Base-by-base conservation (phyloP, 2,797 vertebrate genomes). In the Cottoperca gobio region DNA sequence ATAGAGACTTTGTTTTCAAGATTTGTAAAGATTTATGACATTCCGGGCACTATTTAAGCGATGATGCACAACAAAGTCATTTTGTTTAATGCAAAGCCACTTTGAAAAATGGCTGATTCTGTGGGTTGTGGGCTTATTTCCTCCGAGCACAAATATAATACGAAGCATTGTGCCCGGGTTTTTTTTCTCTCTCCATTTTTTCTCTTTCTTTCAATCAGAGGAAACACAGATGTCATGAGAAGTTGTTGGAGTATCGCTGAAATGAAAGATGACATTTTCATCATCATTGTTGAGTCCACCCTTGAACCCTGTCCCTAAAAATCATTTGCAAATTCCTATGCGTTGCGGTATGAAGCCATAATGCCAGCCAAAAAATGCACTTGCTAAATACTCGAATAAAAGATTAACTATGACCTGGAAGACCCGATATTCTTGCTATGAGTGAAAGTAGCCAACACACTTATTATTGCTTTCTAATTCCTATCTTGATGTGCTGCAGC, bases 1-100 rank as follows among this genome's bases (percentile, higher is more conserved):
- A 93, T 91, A 79, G 91, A 93, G 92, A 93, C 93, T 90, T 93
- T 94, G 92, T 94, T 92, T 92, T 89, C 79, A 72, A 92, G 89
- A 91, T 92, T 87, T 90, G 81, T 63, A 76, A 86, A 90, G 93
- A 95, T 94, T 93, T 92, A 95, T 91, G 91, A 90, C 89, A 84
- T 91, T 88, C 89, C 80, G 23, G 76, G 74, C 83, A 80, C 81
- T 86, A 86, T 89, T 92, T 91, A 92, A 90, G 89, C 82, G 67
- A 76, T 86, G 89, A 91, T 90, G 92, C 89, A 91, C 89, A 93
- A 86, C 91, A 88, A 83, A 91, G 91, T 88, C 84, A 83, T 92
- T 93, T 88, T 93, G 85, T 91, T 88, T 88, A 90, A 94, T 89
- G 88, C 46, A 79, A 79, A 88, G 79, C 84, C 89, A 85, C 90